These are phyloP conservation scores for Metopolophium dirhodum DNA, from an alignment of 1,140 invertebrate species.

Conservation along the genomic window DNA sequence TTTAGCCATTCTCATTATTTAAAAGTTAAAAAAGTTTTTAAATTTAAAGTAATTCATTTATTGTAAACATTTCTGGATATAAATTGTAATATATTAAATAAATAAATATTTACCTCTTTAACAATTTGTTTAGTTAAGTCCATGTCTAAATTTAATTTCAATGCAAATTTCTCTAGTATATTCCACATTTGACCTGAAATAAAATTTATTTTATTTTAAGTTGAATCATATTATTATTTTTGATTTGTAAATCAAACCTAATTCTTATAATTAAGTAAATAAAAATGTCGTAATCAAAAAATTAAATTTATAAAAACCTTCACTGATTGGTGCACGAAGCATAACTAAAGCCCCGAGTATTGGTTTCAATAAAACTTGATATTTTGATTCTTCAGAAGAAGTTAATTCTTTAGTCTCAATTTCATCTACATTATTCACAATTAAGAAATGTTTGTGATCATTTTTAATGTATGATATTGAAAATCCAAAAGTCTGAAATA, in stretches of 20 bases:
- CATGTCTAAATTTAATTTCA: slow-evolving; percentile 20
- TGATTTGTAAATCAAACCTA: not conserved
- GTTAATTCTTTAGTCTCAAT: not conserved
- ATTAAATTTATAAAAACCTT: slow-evolving; percentile 29
- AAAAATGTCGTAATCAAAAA: not conserved
- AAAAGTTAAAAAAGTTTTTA: too few relatives aligned
- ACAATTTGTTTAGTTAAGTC: not conserved
- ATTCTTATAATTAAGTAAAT: not conserved
- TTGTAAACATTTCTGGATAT: not conserved
- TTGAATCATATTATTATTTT: not conserved
- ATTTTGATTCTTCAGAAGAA: not conserved
- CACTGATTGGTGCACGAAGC: slow-evolving; percentile 34
- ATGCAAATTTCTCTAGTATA: not conserved
- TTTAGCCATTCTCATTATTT: not conserved
- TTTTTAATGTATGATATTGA: slow-evolving; percentile 4
- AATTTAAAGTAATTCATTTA: too few relatives aligned
- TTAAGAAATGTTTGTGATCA: slow-evolving; percentile 16
- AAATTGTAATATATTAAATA: not conserved
- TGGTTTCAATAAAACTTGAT: slow-evolving; percentile 44
- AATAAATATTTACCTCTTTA: slow-evolving; percentile 44
- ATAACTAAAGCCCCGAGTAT: slow-evolving; percentile 33
- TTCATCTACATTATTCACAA: slow-evolving; percentile 6
- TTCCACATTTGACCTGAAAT: slow-evolving; percentile 51
- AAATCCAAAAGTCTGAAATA: slow-evolving; percentile 40
- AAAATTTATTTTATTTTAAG: not conserved